phyloP scores from a whole-genome alignment of 2,113 vertebrate species.

The Acinonyx jubatus region DNA sequence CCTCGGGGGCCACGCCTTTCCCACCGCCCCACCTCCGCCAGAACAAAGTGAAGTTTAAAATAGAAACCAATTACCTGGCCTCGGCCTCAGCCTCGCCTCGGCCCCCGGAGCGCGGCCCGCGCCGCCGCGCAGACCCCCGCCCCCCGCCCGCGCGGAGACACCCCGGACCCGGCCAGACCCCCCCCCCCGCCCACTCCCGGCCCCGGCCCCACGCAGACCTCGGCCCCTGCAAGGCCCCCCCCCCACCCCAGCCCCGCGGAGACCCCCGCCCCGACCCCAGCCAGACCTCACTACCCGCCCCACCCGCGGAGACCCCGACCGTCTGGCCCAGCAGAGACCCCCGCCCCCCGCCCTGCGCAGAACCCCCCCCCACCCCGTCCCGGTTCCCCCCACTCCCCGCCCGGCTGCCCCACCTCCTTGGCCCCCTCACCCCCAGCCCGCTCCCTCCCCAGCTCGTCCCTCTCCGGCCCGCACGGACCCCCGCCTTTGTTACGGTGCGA shows the following conservation, averaged over 20 bases:
- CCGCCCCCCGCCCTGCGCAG: neutral
- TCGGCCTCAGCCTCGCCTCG: neutral
- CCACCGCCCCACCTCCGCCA: slow-evolving; percentile 46
- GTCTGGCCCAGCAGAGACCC: neutral
- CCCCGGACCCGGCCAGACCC: neutral
- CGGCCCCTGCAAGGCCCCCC: neutral
- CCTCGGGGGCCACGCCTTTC: slow-evolving; percentile 61
- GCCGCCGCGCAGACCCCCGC: neutral
- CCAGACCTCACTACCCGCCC: neutral
- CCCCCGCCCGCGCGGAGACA: neutral
- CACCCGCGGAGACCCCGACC: neutral
- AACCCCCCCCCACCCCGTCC: neutral
- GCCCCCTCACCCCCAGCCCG: neutral
- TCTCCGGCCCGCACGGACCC: slow-evolving; percentile 60
- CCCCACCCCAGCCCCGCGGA: neutral
- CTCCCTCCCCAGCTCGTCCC: neutral
- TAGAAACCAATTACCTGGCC: slow-evolving; percentile 56
- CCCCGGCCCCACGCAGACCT: neutral
- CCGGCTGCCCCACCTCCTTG: neutral
- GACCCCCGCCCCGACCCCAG: no score
- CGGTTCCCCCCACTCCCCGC: neutral
- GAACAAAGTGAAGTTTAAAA: slow-evolving; percentile 78
- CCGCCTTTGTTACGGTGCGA: slow-evolving; percentile 82
- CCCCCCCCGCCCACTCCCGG: neutral
- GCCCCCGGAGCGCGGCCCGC: neutral